phyloP scores from a whole-genome alignment of 1,140 invertebrate species.

The Paraescarpia echinospica region DNA sequence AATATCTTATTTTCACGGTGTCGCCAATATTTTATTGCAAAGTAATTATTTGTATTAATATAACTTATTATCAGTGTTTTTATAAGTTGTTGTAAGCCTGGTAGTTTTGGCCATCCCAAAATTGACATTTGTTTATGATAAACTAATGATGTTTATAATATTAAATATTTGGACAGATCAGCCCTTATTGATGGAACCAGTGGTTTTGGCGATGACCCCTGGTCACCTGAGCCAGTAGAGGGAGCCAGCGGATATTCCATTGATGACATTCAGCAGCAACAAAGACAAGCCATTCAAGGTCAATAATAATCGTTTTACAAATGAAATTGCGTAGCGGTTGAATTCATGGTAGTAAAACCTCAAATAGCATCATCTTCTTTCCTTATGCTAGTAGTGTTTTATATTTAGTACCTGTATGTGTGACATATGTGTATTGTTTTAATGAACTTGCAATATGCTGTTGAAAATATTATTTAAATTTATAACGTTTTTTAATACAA shows the following conservation, averaged over 20 bases:
- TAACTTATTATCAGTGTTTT: not conserved
- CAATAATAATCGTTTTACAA: not conserved
- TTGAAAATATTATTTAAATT: no score
- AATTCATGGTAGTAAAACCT: not conserved
- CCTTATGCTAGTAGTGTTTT: no score
- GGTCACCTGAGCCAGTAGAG: constrained; percentile 31
- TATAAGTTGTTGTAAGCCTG: not conserved
- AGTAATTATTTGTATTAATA: constrained; percentile 16
- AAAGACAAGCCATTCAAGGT: constrained; percentile 44
- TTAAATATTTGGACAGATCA: constrained; percentile 7
- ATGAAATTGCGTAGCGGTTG: not conserved
- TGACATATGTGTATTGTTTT: no score
- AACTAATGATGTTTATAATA: not conserved
- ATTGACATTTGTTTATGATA: not conserved
- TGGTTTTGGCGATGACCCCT: constrained; percentile 13
- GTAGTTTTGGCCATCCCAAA: not conserved
- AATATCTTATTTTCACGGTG: not conserved
- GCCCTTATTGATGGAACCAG: constrained; percentile 12
- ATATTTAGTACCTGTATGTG: not conserved
- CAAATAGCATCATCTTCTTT: not conserved
- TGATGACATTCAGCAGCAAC: constrained; percentile 48
- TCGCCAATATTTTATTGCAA: not conserved
- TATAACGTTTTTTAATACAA: no score
- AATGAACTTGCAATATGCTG: no score
- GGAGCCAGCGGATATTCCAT: constrained; percentile 43